A percentile compares a stretch with the other conserved stretches of the same genome.
These are phyloP conservation scores for Aethes cnicana DNA, from an alignment of 2,888 invertebrate genomes.

Conservation along the genomic window DNA sequence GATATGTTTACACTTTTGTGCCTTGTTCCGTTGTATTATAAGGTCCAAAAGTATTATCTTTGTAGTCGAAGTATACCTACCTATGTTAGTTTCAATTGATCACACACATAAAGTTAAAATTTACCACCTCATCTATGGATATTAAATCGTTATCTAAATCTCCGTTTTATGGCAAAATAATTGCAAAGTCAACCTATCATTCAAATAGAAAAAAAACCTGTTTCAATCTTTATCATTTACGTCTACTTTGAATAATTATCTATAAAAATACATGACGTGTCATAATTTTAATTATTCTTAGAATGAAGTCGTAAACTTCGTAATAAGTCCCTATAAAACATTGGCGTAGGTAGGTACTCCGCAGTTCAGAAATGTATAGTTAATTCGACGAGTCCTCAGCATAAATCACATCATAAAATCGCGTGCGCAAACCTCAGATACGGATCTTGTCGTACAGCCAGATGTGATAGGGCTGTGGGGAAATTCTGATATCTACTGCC, in stretches of 20 bases:
- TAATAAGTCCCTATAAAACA: too few relatives aligned
- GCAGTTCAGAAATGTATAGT: slow-evolving; percentile 40
- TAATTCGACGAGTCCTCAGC: slow-evolving; percentile 56
- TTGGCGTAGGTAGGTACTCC: not conserved
- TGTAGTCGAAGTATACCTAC: too few relatives aligned
- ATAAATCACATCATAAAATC: slow-evolving; percentile 76
- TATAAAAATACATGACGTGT: slow-evolving; percentile 1
- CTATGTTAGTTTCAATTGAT: too few relatives aligned
- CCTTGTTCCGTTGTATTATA: too few relatives aligned
- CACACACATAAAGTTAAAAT: not conserved
- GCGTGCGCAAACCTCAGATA: slow-evolving; percentile 74
- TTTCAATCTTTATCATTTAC: not conserved
- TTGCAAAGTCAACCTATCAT: too few relatives aligned
- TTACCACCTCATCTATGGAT: not conserved
- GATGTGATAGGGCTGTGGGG: slow-evolving; percentile 33
- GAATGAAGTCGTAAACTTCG: too few relatives aligned
- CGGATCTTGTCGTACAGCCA: slow-evolving; percentile 65
- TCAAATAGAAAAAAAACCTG: not conserved
- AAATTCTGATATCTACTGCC: slow-evolving; percentile 2
- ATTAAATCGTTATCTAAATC: slow-evolving; percentile 2
- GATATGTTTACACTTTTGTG: too few relatives aligned
- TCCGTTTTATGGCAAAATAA: not conserved
- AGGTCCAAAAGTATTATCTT: too few relatives aligned
- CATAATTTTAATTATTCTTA: too few relatives aligned
- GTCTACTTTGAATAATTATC: not conserved